Evolutionary conservation across 2,888 invertebrate species (phyloP), one percentile per base, ranked within the genome.

Genomic region (Eupithecia vulgata): DNA sequence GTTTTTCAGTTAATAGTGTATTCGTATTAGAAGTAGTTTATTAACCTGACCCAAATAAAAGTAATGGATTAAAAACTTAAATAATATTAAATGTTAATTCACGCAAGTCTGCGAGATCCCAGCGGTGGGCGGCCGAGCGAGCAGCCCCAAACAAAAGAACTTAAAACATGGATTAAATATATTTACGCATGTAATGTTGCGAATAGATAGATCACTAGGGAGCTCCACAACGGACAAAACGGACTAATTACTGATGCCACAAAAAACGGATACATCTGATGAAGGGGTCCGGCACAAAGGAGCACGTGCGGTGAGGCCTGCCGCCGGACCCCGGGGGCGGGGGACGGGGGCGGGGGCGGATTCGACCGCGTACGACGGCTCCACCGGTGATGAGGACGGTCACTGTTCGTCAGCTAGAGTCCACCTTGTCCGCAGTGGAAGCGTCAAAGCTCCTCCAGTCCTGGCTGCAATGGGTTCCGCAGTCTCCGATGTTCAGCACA

Each of bases 221-320:
- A 15, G 40, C n/a, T 17, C 13, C 45, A 59, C 59, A 21, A 48
- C 10, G 35, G 45, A 67, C 69, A 64, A 59, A 59, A 59, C 42
- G 7, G 37, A 21, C 5, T 30, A 21, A 34, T 25, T 37, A 48
- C 62, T 48, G 69, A 34, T 42, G 52, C 25, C 73, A 48, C 70
- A 73, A 73, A 61, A 70, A 73, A 73, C 68, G 68, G 68, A 52
- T 68, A 64, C 65, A 34, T 10, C 12, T 59, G 61, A 30, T 30
- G 59, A 59, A 59, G 69, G 69, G 61, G 30, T n/a, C 45, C 45
- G 13, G 15, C 40, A 35, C 45, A 48, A 35, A n/a, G 5, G 72
- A 2, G 30, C 73, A 73, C 73, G 73, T 73, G 73, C 59, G 21
- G 73, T 73, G 73, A 30, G 21, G 52, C 10, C 21, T 10, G 12